Base-by-base conservation (phyloP, 2,797 vertebrate genomes). In the Rhodeus uyekii region DNA sequence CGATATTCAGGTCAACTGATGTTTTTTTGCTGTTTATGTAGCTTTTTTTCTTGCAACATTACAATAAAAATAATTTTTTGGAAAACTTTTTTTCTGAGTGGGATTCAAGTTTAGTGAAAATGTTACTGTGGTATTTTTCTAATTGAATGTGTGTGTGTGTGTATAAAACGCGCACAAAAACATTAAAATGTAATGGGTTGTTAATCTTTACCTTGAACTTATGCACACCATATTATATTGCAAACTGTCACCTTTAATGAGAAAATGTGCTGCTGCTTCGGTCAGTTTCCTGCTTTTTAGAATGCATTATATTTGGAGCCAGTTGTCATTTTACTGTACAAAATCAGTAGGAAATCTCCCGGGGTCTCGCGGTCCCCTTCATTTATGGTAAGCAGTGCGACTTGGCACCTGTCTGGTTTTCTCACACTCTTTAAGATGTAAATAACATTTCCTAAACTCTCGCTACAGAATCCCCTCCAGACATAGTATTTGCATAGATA, bases 31-130 rank as follows among this genome's bases (percentile, higher is more conserved):
- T 94, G 92, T 94, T 87, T 78, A 88, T 88, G 86, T 77, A 36
- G 65, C 58, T 71, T 83, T 85, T 82, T 83, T 76, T 85, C 72
- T 64, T 83, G 87, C 83, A 86, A 80, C 87, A 83, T 87, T 88
- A 92, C 88, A 87, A 93, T 90, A 93, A 93, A 93, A 93, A 76
- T 10, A 63, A 78, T 73, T 74, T 92, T 93, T 93, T 90, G 87
- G 86, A 84, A 48, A 58, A 87, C 58, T 8, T 32, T 79, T 68
- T 1, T 55, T 27, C 34, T 58, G 2, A 32, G 8, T 42, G 29
- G 60, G 10, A 38, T 12, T 38, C 16, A 36, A 50, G 34, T 12
- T 8, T 67, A 13, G 4, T 67, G 58, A 38, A 68, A 63, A 16
- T 19, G 38, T 8, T 14, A 18, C 24, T 36, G 3, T 14, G n/a